Percentiles rank a stretch among this genome's conserved stretches.
Evolutionary conservation across 2,797 vertebrate genomes (phyloP).

Genomic region (Oceanodroma leucorhoa): DNA sequence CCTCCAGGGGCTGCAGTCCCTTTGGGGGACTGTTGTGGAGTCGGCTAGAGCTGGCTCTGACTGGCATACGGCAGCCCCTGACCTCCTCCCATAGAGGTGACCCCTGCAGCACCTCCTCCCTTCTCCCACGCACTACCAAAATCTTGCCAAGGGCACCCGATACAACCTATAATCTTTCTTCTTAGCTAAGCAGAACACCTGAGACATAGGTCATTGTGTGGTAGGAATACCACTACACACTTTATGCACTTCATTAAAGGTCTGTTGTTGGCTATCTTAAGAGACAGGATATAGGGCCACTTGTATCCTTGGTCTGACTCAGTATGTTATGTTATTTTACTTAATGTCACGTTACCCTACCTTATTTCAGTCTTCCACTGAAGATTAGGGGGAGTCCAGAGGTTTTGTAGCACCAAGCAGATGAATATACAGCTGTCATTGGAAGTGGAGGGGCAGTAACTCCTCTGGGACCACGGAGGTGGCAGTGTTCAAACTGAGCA

Average conservation of each 20-base stretch:
- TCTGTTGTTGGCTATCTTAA: background rate
- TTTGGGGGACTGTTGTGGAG: background rate
- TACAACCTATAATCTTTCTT: background rate
- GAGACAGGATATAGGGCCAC: background rate
- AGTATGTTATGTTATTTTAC: background rate
- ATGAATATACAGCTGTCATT: background rate
- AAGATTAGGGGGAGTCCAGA: background rate
- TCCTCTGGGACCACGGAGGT: background rate
- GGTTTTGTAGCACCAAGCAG: background rate
- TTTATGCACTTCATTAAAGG: background rate
- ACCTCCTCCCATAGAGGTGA: background rate
- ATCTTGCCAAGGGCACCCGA: background rate
- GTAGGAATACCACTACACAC: background rate
- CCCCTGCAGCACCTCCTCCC: background rate
- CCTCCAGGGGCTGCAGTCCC: background rate
- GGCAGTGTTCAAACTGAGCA: slow-evolving; percentile 13
- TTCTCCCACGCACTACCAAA: background rate
- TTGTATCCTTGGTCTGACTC: background rate
- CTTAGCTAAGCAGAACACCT: background rate
- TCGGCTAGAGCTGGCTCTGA: background rate
- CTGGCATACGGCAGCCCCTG: background rate
- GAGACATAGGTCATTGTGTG: background rate
- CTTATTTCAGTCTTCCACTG: background rate
- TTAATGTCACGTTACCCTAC: background rate
- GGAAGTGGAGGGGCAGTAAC: slow-evolving; percentile 1